Evolutionary conservation across 2,888 invertebrate genomes (phyloP), one percentile per base, ranked within the genome.

Genomic region (Lithophane ornitopus): DNA sequence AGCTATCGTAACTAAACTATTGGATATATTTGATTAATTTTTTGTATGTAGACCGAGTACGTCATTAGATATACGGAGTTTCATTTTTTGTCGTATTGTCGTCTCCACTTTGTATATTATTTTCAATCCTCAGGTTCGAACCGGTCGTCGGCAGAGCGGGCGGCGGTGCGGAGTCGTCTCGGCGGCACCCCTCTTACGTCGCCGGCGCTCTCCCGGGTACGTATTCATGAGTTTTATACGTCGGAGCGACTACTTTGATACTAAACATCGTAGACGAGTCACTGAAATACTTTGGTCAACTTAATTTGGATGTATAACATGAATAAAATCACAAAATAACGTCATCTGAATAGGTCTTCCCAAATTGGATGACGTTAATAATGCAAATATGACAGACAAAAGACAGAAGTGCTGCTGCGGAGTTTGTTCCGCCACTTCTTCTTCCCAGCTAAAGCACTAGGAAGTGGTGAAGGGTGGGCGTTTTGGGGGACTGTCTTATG

Each of bases 161-260:
- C 91, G 70, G 90, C 91, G 73, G 90, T 93, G 85, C 92, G 95
- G 6, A 76, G 62, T 39, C 89, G 96, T 34, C 89, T 95, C 56
- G 96, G 95, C 49, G 95, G 95, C 69, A 96, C 96, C 0, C 96
- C 96, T 0, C 94, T 96, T 75, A 96, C 96, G 2, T 96, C 96
- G 0, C 96, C 96, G 11, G 96, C 96, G 9, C 91, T 96, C 34
- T 92, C 95, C 22, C 88, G 96, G 94, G 96, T 96, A 84, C 82
- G 87, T 82, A 52, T 41, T 22, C 67, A 19, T 19, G 16, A 52
- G 54, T 26, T 59, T 61, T 6, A 7, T 56, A n/a, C n/a, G 8
- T 58, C 7, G 52, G 11, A 52, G n/a, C 7, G 9, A 52, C 28
- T 44, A 12, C 12, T 44, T 61, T 11, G 8, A 2, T 12, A 16